A percentile compares a stretch with the other conserved stretches of the same genome.
phyloP scores from a whole-genome alignment of 2,888 invertebrate genomes.

The Tricholauxania praeusta region DNA sequence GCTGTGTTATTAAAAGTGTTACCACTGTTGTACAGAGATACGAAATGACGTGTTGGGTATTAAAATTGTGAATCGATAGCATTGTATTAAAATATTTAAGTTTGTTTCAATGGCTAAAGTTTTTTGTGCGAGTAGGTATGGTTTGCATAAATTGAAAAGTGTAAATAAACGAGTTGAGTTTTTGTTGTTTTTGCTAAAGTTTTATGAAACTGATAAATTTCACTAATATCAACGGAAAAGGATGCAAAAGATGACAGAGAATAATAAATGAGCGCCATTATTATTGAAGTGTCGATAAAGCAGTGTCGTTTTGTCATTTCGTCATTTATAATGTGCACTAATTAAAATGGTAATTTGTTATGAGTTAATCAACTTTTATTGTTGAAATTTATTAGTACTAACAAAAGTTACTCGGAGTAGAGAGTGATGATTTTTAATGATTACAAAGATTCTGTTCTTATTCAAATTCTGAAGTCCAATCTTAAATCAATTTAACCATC shows the following conservation, averaged over 20 bases:
- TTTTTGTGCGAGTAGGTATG: conserved; percentile 6
- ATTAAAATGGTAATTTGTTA: conserved; percentile 63
- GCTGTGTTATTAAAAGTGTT: conserved; percentile 18
- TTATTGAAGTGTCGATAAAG: conserved; percentile 27
- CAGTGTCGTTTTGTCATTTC: conserved; percentile 52
- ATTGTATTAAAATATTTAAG: conserved; percentile 29
- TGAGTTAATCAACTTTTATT: conserved; percentile 37
- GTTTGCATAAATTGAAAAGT: conserved; percentile 25
- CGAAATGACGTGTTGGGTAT: conserved; percentile 12
- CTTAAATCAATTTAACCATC: too few relatives aligned
- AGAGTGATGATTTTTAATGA: too few relatives aligned
- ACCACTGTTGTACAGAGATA: conserved; percentile 18
- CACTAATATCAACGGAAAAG: conserved; percentile 14
- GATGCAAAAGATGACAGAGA: conserved; percentile 28
- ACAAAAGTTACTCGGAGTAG: too few relatives aligned
- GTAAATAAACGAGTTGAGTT: not conserved
- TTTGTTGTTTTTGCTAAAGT: conserved; percentile 22
- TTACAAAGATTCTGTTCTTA: too few relatives aligned
- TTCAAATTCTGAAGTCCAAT: too few relatives aligned
- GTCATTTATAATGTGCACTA: conserved; percentile 61
- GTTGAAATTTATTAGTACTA: conserved; percentile 22
- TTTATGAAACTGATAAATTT: conserved; percentile 28
- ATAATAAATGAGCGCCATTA: conserved; percentile 32
- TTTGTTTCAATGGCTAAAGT: conserved; percentile 25
- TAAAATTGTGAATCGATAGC: conserved; percentile 33